A percentile compares a stretch with the other conserved stretches of the same genome.
phyloP scores from a whole-genome alignment of 2,888 invertebrate species.

The Molorchus minor region DNA sequence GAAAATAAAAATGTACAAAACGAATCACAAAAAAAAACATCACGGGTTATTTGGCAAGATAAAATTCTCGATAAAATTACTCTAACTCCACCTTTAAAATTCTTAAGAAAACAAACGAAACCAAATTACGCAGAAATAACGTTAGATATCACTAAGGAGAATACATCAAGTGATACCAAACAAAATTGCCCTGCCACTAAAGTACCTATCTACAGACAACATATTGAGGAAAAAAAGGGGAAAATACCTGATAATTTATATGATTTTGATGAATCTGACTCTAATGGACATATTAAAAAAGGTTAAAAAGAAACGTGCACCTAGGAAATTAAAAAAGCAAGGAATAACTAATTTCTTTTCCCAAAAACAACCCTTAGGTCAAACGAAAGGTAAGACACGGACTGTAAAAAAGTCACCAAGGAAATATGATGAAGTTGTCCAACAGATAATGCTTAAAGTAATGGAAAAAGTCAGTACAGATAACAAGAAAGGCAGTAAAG shows the following conservation, averaged over 20 bases:
- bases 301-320: constrained; percentile 11
- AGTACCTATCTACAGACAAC: constrained; percentile 32
- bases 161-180: background rate
- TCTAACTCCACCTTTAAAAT: background rate
- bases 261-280: constrained; percentile 30
- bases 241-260: constrained; percentile 26
- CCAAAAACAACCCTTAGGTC: constrained; percentile 4
- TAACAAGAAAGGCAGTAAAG: constrained; percentile 3
- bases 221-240: constrained; percentile 2
- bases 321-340: constrained; percentile 18
- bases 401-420: background rate
- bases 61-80: background rate
- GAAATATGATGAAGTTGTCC: constrained; percentile 23
- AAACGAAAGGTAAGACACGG: constrained; percentile 12
- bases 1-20: background rate
- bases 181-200: constrained; percentile 3
- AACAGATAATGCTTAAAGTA: constrained; percentile 22
- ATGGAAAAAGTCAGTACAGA: constrained; percentile 18
- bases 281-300: background rate
- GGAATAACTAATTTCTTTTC: constrained; percentile 15
- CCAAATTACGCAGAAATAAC: constrained; percentile 5
- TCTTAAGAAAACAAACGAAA: background rate
- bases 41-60: background rate
- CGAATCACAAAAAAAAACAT: background rate
- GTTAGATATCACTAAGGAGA: background rate